Evolutionary conservation across 92 coral and sea anemone species (phyloP).

Genomic region (Heteractis magnifica): DNA sequence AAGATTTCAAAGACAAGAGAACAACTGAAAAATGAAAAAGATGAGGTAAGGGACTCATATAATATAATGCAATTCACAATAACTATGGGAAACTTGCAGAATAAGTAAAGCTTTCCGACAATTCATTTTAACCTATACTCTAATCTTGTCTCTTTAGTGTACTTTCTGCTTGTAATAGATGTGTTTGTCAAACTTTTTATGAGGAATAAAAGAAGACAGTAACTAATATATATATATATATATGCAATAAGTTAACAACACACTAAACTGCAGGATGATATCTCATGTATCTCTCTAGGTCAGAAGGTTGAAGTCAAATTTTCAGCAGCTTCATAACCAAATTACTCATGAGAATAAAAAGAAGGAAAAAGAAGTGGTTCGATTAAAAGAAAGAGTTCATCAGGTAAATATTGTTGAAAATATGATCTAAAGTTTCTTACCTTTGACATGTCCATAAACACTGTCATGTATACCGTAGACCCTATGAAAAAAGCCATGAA

Average conservation of each 20-base stretch:
- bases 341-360: conserved; percentile 84
- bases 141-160: no score
- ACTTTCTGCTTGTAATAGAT: no score
- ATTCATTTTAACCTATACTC: no score
- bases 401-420: conserved; percentile 51
- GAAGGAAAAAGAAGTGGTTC: conserved; percentile 77
- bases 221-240: no score
- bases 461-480: no score
- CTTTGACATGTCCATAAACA: not conserved
- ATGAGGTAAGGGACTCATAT: conserved; percentile 57
- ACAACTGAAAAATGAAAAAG: conserved; percentile 79
- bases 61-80: no score
- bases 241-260: not conserved
- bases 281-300: conserved; percentile 38
- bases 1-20: conserved; percentile 63
- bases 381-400: conserved; percentile 88
- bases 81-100: no score
- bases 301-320: conserved; percentile 75
- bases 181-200: no score
- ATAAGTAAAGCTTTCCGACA: no score
- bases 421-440: not conserved
- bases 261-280: not conserved
- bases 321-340: conserved; percentile 80
- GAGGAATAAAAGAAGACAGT: no score
- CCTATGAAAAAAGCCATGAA: no score